A percentile compares a stretch with the other conserved stretches of the same genome.
phyloP scores from a whole-genome alignment of 2,888 invertebrate genomes.

The Callosobruchus maculatus region DNA sequence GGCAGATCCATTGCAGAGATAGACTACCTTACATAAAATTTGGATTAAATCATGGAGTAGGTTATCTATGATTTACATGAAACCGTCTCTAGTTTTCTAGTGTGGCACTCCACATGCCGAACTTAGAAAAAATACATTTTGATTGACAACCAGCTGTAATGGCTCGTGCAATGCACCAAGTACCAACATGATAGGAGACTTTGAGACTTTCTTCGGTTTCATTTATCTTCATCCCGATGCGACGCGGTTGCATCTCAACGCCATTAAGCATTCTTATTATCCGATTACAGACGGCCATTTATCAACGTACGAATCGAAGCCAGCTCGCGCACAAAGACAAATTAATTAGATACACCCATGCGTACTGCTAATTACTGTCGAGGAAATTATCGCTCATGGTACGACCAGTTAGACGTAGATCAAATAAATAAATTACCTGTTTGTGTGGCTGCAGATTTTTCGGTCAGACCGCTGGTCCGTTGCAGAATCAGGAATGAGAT shows the following conservation, averaged over 20 bases:
- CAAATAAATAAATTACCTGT: conserved; percentile 13
- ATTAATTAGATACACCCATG: conserved; percentile 9
- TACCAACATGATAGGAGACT: neutral
- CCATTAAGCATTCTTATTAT: neutral
- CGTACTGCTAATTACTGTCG: conserved; percentile 5
- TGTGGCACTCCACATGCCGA: no score
- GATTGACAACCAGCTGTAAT: no score
- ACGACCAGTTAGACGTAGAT: neutral
- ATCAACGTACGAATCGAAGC: neutral
- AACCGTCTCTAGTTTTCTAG: no score
- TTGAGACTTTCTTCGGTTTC: neutral
- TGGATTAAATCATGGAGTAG: no score
- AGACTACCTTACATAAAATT: no score
- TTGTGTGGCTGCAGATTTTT: conserved; percentile 1
- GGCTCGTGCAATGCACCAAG: neutral
- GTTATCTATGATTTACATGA: no score
- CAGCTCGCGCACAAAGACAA: neutral
- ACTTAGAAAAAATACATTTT: no score
- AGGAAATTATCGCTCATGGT: conserved; percentile 8
- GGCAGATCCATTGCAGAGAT: no score
- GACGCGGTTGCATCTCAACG: neutral
- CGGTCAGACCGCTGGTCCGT: conserved; percentile 18
- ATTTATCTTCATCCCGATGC: neutral
- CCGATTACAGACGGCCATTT: neutral
- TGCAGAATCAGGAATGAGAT: conserved; percentile 21